Evolutionary conservation across 2,113 vertebrate species (phyloP).

Genomic region (Chiloscyllium plagiosum): DNA sequence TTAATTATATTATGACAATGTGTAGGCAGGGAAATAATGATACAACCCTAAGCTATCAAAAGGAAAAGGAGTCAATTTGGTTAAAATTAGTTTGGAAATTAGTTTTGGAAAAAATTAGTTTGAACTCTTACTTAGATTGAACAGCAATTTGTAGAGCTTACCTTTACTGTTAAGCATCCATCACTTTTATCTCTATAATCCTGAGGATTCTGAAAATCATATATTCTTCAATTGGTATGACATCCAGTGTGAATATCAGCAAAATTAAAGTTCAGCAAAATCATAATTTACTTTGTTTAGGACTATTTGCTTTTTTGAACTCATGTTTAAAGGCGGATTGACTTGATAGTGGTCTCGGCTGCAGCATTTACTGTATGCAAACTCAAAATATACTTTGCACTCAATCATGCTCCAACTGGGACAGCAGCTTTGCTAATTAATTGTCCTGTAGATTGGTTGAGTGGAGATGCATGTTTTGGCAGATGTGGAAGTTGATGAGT

Average conservation of each 20-base stretch:
- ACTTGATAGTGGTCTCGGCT: background rate
- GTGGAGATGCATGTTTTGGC: background rate
- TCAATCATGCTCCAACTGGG: background rate
- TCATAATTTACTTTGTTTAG: background rate
- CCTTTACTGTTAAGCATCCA: background rate
- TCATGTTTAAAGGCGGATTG: background rate
- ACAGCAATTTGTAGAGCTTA: background rate
- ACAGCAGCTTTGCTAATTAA: background rate
- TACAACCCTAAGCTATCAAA: background rate
- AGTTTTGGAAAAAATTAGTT: background rate
- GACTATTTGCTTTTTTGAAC: background rate
- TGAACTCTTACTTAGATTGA: background rate
- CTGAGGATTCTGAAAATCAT: background rate
- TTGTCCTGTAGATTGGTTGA: background rate
- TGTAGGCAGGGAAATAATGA: background rate
- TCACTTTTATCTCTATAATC: background rate
- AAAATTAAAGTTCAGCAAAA: background rate
- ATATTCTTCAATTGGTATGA: background rate
- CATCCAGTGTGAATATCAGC: background rate
- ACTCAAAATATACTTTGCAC: background rate
- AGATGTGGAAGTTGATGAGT: background rate
- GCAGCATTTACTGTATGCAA: background rate
- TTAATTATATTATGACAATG: background rate
- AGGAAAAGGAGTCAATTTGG: background rate
- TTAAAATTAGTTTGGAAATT: background rate